Evolutionary conservation across 1,140 invertebrate genomes (phyloP).

Genomic region (Sarcophaga bullata): DNA sequence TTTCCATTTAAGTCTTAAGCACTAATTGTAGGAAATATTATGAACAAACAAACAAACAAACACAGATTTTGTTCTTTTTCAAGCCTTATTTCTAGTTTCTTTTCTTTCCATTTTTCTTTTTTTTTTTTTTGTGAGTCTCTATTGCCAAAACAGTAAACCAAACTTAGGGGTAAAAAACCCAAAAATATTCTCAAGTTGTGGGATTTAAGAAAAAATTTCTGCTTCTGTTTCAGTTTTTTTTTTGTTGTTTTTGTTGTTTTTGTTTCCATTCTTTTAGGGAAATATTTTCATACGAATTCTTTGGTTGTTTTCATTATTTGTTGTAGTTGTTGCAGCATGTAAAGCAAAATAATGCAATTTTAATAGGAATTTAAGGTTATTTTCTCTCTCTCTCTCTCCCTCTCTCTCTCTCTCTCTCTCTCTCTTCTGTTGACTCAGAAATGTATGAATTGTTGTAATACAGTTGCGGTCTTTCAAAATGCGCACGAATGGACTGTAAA

Average conservation of each 20-base stretch:
- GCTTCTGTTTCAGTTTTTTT: not conserved
- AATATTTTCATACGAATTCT: not conserved
- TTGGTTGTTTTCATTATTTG: no score
- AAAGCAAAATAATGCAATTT: constrained; percentile 5
- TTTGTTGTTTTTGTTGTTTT: not conserved
- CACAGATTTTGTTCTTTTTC: no score
- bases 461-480: constrained; percentile 16
- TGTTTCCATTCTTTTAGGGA: not conserved
- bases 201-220: not conserved
- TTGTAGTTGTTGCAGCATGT: not conserved
- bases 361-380: not conserved
- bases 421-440: not conserved
- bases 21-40: not conserved
- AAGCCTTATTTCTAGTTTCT: no score
- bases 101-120: no score
- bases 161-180: not conserved
- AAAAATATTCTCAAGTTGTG: not conserved
- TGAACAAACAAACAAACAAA: not conserved
- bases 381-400: not conserved
- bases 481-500: constrained; percentile 19
- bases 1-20: not conserved
- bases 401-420: not conserved
- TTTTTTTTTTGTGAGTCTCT: not conserved
- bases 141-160: not conserved
- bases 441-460: not conserved